phyloP scores from a whole-genome alignment of 2,888 invertebrate species.

The Macrophya alboannulata region DNA sequence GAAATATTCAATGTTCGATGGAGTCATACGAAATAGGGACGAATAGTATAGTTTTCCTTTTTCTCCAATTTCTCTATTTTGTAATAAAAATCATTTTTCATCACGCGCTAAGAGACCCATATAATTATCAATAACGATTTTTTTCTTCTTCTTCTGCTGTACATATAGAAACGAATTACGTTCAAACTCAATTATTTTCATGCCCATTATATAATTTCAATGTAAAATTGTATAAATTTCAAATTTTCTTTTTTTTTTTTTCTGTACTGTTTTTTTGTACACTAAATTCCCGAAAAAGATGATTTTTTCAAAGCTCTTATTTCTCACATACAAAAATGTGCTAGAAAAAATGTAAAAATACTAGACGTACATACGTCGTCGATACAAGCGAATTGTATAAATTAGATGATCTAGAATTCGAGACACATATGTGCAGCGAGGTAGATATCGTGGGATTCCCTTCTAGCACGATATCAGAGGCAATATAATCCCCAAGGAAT shows the following conservation, averaged over 20 bases:
- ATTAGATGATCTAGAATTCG: not conserved
- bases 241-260: too few relatives aligned
- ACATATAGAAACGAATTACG: too few relatives aligned
- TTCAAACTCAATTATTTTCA: too few relatives aligned
- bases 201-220: too few relatives aligned
- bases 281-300: too few relatives aligned
- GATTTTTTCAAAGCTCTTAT: too few relatives aligned
- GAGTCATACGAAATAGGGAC: not conserved
- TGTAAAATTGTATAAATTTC: too few relatives aligned
- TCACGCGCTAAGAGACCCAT: too few relatives aligned
- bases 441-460: constrained; percentile 3
- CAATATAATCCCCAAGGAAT: constrained; percentile 5
- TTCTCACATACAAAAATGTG: not conserved
- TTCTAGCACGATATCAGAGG: not conserved
- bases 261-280: too few relatives aligned
- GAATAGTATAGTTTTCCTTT: not conserved
- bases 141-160: too few relatives aligned
- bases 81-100: not conserved
- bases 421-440: not conserved
- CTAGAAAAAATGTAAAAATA: not conserved
- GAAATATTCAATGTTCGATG: constrained; percentile 4
- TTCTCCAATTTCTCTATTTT: not conserved
- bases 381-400: not conserved
- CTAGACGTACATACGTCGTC: too few relatives aligned
- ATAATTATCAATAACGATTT: too few relatives aligned